These are phyloP conservation scores for Eretmochelys imbricata DNA, from an alignment of 2,113 vertebrate species.

Conservation along the genomic window DNA sequence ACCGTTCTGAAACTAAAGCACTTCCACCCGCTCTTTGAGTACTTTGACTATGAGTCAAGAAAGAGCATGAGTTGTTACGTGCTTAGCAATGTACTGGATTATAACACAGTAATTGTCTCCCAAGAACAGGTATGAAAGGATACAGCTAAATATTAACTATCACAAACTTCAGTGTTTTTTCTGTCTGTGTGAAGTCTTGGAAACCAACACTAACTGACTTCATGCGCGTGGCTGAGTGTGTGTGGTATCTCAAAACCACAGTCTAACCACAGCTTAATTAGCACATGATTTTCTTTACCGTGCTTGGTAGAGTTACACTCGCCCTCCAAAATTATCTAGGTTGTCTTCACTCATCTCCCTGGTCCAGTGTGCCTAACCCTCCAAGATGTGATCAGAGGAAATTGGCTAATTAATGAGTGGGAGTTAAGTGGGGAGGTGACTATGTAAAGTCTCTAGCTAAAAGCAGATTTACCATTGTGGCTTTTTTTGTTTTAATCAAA, in stretches of 20 bases:
- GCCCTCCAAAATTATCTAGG: background rate
- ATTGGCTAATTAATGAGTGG: background rate
- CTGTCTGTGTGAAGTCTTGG: background rate
- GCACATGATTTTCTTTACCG: background rate
- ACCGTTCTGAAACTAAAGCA: slow-evolving; percentile 96
- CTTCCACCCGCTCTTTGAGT: slow-evolving; percentile 97
- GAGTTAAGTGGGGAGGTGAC: background rate
- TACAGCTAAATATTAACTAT: background rate
- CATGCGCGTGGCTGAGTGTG: rapidly evolving
- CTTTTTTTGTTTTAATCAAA: background rate
- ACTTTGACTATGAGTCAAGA: slow-evolving; percentile 97
- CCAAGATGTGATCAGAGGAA: background rate
- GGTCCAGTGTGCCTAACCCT: background rate
- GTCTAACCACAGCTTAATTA: background rate
- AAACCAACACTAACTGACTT: background rate
- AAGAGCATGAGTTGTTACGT: slow-evolving; percentile 99
- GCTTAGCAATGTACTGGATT: slow-evolving; percentile 95
- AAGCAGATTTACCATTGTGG: background rate
- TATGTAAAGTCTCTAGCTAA: background rate
- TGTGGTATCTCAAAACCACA: background rate
- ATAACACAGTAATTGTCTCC: slow-evolving; percentile 92
- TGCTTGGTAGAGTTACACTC: background rate
- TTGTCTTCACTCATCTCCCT: background rate
- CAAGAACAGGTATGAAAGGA: slow-evolving; percentile 91
- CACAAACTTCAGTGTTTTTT: background rate